Base-by-base conservation (phyloP, 1,140 invertebrate genomes). In the Drosophila tani region DNA sequence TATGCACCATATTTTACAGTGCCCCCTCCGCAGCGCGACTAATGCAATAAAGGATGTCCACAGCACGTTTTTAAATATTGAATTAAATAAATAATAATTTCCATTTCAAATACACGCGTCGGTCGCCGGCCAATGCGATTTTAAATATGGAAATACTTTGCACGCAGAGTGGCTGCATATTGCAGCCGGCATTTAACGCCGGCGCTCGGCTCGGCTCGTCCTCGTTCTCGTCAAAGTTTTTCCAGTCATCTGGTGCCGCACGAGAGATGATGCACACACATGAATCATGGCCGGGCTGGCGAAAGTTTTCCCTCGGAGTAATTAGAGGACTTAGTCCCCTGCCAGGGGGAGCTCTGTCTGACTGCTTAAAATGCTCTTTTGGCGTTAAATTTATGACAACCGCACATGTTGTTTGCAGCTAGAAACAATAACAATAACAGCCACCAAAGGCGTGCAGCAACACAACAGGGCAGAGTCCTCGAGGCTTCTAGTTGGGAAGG, bases 11-110 rank as follows among this genome's bases (percentile, higher is more conserved):
- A 57, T 70, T 73, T 73, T 43, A 58, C 71, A 40, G 60, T 5
- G 46, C n/a, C 47, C 24, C 19, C 51, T 32, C 32, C 41, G 41
- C n/a, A 5, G 46, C 11, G 64, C 56, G 43, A 67, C 75, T 78
- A 78, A 78, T 78, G 75, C 75, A 78, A 78, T 78, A 78, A 77
- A 45, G 38, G 55, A 40, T 29, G 43, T 21, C 19, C 35, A 19
- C 65, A 50, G 49, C 65, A 88, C 83, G 83, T 86, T 86, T 86
- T 87, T 68, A 49, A 80, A 88, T 77, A 76, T 83, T 87, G 73
- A 86, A 86, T 86, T 88, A 82, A 82, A 87, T 86, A 73, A 86
- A 87, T 83, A 86, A 87, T 83, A 66, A 87, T 87, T 82, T 57
- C n/a, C 67, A 79, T 79, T 56, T 76, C 14, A 56, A 56, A 56